A percentile compares a stretch with the other conserved stretches of the same genome.
Evolutionary conservation across 2,797 vertebrate species (phyloP).

Genomic region (Craterocephalus amniculus): DNA sequence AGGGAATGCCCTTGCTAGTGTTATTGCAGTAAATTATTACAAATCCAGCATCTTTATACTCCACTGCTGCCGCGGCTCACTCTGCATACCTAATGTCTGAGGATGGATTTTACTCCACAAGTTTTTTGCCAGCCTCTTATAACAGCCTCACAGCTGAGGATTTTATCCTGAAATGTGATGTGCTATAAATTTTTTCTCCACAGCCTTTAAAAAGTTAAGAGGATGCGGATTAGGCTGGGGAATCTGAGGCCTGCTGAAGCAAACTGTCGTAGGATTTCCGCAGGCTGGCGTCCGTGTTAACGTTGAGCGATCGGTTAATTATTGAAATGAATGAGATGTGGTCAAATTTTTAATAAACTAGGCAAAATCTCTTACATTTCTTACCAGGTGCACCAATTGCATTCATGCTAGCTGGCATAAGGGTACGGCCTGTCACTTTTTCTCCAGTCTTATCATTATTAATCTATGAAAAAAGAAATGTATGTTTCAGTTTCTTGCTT

Average conservation of each 20-base stretch:
- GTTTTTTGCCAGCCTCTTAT: slow-evolving; percentile 6
- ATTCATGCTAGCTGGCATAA: background rate
- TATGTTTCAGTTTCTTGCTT: slow-evolving; percentile 29
- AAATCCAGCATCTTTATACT: slow-evolving; percentile 33
- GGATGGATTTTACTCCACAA: slow-evolving; percentile 24
- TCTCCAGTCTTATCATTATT: slow-evolving; percentile 24
- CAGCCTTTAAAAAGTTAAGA: slow-evolving; percentile 26
- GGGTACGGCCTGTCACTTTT: slow-evolving; percentile 4
- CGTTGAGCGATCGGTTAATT: background rate
- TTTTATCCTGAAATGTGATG: slow-evolving; percentile 39
- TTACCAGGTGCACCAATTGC: background rate
- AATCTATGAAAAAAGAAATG: slow-evolving; percentile 41
- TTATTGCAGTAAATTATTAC: slow-evolving; percentile 27
- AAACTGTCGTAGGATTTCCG: slow-evolving; percentile 30
- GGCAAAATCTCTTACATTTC: background rate
- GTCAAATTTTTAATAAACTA: background rate
- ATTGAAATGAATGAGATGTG: background rate
- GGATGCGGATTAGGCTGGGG: slow-evolving; percentile 27
- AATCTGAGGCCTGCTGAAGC: slow-evolving; percentile 23
- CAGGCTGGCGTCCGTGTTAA: slow-evolving; percentile 10
- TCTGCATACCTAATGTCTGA: slow-evolving; percentile 30
- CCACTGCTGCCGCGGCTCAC: slow-evolving; percentile 13
- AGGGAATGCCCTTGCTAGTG: background rate
- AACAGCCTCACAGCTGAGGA: slow-evolving; percentile 10
- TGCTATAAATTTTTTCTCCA: slow-evolving; percentile 18